Evolutionary conservation across 2,113 vertebrate species (phyloP).

Genomic region (Tychaedon coryphoeus): DNA sequence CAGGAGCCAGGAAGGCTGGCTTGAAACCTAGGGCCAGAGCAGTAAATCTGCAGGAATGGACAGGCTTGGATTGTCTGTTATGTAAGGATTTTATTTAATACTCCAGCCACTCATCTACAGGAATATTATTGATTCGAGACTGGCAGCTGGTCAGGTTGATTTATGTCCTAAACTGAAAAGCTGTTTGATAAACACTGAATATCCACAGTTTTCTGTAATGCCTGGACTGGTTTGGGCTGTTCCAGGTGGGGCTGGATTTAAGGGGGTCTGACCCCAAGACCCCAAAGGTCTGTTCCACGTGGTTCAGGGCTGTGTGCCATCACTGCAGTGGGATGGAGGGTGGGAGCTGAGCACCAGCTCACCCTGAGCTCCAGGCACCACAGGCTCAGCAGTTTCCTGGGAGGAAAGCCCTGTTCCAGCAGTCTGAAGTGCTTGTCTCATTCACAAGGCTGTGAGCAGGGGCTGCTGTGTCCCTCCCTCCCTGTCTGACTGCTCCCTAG

Average conservation of each 20-base stretch:
- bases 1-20: not conserved
- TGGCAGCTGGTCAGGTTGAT: constrained; percentile 29
- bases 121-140: constrained; percentile 44
- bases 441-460: not conserved
- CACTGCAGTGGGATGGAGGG: not conserved
- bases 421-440: not conserved
- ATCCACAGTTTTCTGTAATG: not conserved
- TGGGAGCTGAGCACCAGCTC: not conserved
- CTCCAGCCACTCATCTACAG: constrained; percentile 24
- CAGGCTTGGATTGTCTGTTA: constrained; percentile 20
- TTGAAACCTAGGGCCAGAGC: not conserved
- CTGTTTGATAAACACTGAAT: not conserved
- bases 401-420: not conserved
- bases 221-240: not conserved
- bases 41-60: constrained; percentile 14
- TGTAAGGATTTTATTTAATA: constrained; percentile 54
- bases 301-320: not conserved
- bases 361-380: not conserved
- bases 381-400: not conserved
- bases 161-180: not conserved
- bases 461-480: not conserved
- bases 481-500: not conserved
- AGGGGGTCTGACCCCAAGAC: not conserved
- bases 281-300: not conserved
- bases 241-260: not conserved